Evolutionary conservation across 2,797 vertebrate genomes (phyloP).

Genomic region (Champsocephalus esox): DNA sequence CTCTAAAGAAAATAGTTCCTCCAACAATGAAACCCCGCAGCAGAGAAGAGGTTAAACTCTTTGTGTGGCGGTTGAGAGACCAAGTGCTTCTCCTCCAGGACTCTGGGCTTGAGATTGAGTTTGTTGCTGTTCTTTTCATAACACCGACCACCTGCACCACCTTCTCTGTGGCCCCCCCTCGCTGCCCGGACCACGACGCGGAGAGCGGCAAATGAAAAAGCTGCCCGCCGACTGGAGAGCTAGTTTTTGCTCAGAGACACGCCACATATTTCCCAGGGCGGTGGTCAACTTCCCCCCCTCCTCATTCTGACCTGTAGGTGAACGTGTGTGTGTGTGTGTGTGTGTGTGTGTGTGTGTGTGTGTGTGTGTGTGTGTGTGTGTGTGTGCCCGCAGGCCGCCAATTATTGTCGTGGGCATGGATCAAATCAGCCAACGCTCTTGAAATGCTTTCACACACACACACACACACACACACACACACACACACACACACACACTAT

Average conservation of each 20-base stretch:
- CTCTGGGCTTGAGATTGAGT: constrained; percentile 68
- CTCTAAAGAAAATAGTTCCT: background rate
- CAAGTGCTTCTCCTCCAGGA: constrained; percentile 62
- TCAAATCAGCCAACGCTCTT: constrained; percentile 54
- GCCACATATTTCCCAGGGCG: constrained; percentile 76
- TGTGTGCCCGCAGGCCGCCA: constrained; percentile 45
- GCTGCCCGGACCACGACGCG: constrained; percentile 23
- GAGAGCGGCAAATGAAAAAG: constrained; percentile 71
- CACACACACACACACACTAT: constrained; percentile 1
- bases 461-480: background rate
- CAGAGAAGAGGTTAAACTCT: constrained; percentile 47
- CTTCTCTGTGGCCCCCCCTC: constrained; percentile 22
- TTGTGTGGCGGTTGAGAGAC: constrained; percentile 21
- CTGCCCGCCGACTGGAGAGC: constrained; percentile 54
- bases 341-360: too few species aligned
- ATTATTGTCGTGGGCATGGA: constrained; percentile 39
- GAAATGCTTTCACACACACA: constrained; percentile 5
- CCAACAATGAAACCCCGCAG: background rate
- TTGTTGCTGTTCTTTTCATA: constrained; percentile 68
- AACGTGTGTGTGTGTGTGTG: constrained; percentile 2
- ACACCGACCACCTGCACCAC: constrained; percentile 45
- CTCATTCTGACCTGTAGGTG: constrained; percentile 48
- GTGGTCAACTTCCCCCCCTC: constrained; percentile 62
- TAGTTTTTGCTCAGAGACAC: constrained; percentile 64
- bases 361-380: constrained; percentile 22